Percentiles rank a stretch among this genome's conserved stretches.
These are phyloP conservation scores for Charaxes varanes DNA, from an alignment of 1,140 invertebrate species.

Conservation along the genomic window DNA sequence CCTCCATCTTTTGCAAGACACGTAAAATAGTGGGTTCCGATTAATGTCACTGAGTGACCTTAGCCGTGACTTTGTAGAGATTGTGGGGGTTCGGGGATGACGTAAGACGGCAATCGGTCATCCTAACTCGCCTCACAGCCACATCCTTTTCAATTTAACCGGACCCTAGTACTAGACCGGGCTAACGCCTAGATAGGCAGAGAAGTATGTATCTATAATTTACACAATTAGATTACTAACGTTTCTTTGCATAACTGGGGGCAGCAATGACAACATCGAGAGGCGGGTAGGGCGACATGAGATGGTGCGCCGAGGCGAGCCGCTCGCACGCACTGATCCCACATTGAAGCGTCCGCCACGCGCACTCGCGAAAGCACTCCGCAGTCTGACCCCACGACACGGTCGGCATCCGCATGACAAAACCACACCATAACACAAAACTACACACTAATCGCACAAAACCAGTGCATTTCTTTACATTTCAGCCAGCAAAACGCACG, in stretches of 20 bases:
- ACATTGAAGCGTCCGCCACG: constrained; percentile 42
- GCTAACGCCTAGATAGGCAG: too few relatives aligned
- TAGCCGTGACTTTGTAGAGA: too few relatives aligned
- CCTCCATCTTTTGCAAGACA: too few relatives aligned
- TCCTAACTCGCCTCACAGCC: too few relatives aligned
- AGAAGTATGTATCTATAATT: too few relatives aligned
- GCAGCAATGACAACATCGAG: constrained; percentile 53
- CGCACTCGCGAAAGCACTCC: constrained; percentile 45
- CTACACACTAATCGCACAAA: constrained; percentile 8
- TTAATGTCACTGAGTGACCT: too few relatives aligned
- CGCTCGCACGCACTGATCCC: constrained; percentile 37
- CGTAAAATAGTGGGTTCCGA: too few relatives aligned
- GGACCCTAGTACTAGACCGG: too few relatives aligned
- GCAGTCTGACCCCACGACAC: constrained; percentile 38
- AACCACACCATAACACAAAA: constrained; percentile 28
- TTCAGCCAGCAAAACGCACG: constrained; percentile 11
- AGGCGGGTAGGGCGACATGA: constrained; percentile 43
- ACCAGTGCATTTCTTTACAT: neutral
- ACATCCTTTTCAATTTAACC: too few relatives aligned
- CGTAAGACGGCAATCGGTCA: too few relatives aligned
- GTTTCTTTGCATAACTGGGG: constrained; percentile 37
- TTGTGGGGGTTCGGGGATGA: too few relatives aligned
- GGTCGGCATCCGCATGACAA: constrained; percentile 44
- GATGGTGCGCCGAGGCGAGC: constrained; percentile 34
- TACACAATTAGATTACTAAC: too few relatives aligned